Percentiles rank a stretch among this genome's conserved stretches.
phyloP scores from a whole-genome alignment of 2,888 invertebrate species.

The Drosophila longiperda region DNA sequence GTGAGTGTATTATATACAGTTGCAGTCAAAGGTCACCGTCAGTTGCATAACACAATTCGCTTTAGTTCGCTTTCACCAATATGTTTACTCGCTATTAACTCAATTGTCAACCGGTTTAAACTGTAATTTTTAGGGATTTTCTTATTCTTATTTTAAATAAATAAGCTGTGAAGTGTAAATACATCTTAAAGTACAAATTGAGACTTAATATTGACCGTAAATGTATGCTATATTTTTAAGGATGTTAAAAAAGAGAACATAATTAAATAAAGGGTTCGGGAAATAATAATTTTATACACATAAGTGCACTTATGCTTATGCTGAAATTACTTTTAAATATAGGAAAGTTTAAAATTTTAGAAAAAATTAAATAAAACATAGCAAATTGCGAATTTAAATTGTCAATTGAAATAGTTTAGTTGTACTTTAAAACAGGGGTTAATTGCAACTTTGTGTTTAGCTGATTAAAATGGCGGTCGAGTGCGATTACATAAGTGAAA shows the following conservation, averaged over 20 bases:
- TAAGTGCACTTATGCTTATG: background rate
- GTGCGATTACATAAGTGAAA: slow-evolving; percentile 41
- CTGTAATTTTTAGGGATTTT: background rate
- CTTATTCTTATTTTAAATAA: background rate
- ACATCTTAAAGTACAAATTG: background rate
- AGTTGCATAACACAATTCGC: slow-evolving; percentile 36
- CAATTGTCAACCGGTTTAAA: background rate
- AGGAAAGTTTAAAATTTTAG: background rate
- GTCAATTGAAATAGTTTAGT: background rate
- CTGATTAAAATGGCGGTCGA: slow-evolving; percentile 45
- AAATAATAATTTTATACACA: background rate
- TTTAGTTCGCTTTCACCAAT: background rate
- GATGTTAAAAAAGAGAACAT: background rate
- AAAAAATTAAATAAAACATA: background rate
- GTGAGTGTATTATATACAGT: slow-evolving; percentile 12
- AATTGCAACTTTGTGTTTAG: slow-evolving; percentile 16
- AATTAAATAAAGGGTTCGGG: background rate
- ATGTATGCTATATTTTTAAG: background rate
- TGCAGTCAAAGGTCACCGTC: slow-evolving; percentile 49
- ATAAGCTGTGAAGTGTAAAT: background rate
- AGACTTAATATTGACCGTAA: no score
- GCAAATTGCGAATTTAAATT: background rate
- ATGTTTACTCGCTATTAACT: background rate
- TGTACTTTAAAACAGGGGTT: slow-evolving; percentile 7
- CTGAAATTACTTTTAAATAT: background rate